Base-by-base conservation (phyloP, 2,113 vertebrate genomes). In the Gymnocephalus cernua region DNA sequence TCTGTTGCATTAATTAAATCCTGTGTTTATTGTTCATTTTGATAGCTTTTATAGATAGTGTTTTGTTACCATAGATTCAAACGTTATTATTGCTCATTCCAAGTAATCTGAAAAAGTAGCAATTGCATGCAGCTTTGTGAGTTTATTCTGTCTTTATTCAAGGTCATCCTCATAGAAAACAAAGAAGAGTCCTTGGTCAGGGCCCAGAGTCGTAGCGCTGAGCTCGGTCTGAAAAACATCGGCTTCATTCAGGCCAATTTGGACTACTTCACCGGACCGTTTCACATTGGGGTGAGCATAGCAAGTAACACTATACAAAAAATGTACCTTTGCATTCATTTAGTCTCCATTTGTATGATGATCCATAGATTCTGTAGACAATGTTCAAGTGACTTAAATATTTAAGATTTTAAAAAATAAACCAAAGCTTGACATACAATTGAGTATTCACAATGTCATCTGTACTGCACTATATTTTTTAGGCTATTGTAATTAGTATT, bases 141-240 rank as follows among this genome's bases (percentile, higher is more conserved):
- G 14, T 47, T 53, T 69, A 59, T 44, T 69, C 15, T 77, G 3
- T 80, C 11, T 68, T 45, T 25, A 6, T 76, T 90, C 27, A 87
- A 99, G 98, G 95, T 99, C 82, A 86, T 95, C 59, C 95, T 99
- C 57, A 96, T 99, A 84, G 98, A 99, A 94, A 99, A 99, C 93
- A 99, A 99, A 91, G 98, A 99, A 69, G 94, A 99, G 80, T 99
- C 98, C 29, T 91, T 99, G 89, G 84, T 97, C 13, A 94, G 97
- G 88, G 98, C 97, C 27, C 96, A 96, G 92, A 94, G 95, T 67
- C 96, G 98, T 89, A 95, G 97, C 38, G 86, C 95, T 32, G 95
- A 96, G 84, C 93, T 99, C 6, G 94, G 96, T 35, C 94, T 99
- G 87, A 94, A 80, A 76, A 99, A 99, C 87, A 94, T 99, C 41